Percentiles rank a stretch among this genome's conserved stretches.
Evolutionary conservation across 2,797 vertebrate genomes (phyloP).

Genomic region (Paedocypris micromegethes): DNA sequence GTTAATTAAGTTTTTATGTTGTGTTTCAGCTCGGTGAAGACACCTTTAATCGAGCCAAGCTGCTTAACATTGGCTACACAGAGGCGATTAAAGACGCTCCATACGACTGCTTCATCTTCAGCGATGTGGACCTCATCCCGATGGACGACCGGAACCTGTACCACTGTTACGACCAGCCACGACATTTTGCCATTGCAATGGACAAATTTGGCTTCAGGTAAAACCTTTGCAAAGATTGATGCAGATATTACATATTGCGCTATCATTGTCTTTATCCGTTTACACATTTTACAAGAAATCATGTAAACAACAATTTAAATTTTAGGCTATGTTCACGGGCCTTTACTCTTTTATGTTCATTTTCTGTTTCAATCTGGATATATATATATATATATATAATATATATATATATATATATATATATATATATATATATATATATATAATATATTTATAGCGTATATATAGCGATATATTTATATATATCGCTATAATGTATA

Average conservation of each 20-base stretch:
- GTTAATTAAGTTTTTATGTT: conserved; percentile 8
- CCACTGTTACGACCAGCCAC: conserved; percentile 94
- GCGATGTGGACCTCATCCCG: conserved; percentile 93
- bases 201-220: conserved; percentile 99
- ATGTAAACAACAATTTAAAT: too few relatives aligned
- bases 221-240: background rate
- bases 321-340: background rate
- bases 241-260: background rate
- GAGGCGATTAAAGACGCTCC: conserved; percentile 86
- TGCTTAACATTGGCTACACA: conserved; percentile 91
- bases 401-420: too few relatives aligned
- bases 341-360: conserved; percentile 29
- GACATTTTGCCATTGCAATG: conserved; percentile 97
- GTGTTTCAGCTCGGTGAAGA: conserved; percentile 83
- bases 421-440: too few relatives aligned
- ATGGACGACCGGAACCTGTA: conserved; percentile 99
- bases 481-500: too few relatives aligned
- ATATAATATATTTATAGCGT: too few relatives aligned
- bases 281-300: background rate
- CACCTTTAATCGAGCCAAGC: conserved; percentile 93
- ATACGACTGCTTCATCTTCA: conserved; percentile 98
- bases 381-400: too few relatives aligned
- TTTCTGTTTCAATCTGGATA: background rate
- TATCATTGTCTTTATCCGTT: background rate
- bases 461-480: too few relatives aligned